Percentiles rank a stretch among this genome's conserved stretches.
These are phyloP conservation scores for Lepilemur ruficaudatus DNA, from an alignment of 2,797 vertebrate genomes.

Conservation along the genomic window DNA sequence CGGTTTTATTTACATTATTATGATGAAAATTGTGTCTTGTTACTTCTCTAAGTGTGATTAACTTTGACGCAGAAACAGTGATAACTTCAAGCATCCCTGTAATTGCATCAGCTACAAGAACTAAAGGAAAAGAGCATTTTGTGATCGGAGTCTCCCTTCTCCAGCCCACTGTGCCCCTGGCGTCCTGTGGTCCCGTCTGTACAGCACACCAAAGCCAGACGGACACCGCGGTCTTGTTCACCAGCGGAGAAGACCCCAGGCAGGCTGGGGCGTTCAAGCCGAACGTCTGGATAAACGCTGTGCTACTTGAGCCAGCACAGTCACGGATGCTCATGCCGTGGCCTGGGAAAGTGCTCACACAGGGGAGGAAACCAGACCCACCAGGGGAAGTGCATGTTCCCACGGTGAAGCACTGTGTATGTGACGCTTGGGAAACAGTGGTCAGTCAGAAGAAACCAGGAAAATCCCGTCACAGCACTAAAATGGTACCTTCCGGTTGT, in stretches of 20 bases:
- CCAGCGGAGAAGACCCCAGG: background rate
- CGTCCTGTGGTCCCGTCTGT: fast-evolving
- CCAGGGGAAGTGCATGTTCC: background rate
- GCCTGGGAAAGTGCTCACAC: background rate
- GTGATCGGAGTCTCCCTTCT: too few species aligned
- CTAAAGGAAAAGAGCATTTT: fast-evolving
- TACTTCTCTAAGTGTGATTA: background rate
- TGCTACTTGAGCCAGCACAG: too few species aligned
- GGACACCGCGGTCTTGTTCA: too few species aligned
- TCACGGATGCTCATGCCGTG: background rate
- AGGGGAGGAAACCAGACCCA: too few species aligned
- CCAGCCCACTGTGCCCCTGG: fast-evolving
- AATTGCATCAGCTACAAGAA: fast-evolving
- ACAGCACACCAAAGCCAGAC: background rate
- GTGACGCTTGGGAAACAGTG: background rate
- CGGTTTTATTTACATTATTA: background rate
- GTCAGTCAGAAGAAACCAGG: background rate
- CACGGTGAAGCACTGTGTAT: background rate
- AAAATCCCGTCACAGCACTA: background rate
- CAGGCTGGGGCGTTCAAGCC: fast-evolving
- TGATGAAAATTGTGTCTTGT: background rate
- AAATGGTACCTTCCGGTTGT: background rate
- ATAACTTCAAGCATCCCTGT: fast-evolving
- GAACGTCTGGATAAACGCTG: fast-evolving
- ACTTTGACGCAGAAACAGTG: background rate